These are phyloP conservation scores for Artibeus lituratus DNA, from an alignment of 2,797 vertebrate genomes.

Conservation along the genomic window DNA sequence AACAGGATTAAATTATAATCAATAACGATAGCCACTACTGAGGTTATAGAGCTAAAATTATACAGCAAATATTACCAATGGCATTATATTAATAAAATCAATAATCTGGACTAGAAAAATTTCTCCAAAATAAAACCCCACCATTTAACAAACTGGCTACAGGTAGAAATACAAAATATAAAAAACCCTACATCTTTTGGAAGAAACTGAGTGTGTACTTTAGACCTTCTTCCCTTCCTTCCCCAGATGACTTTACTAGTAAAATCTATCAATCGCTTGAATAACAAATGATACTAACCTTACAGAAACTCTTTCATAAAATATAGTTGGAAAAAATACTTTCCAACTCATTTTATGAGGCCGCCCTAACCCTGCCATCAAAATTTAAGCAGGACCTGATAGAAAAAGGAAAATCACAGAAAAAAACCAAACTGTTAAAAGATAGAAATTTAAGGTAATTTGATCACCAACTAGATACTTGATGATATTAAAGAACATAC, in stretches of 20 bases:
- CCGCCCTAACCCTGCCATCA: background rate
- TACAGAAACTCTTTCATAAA: background rate
- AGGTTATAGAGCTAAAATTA: background rate
- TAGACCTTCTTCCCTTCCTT: background rate
- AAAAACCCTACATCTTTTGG: background rate
- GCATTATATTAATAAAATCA: background rate
- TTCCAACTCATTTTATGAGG: background rate
- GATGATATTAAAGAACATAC: background rate
- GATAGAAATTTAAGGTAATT: background rate
- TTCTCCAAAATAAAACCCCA: background rate
- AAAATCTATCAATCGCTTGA: slow-evolving; percentile 2
- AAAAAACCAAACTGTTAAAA: background rate
- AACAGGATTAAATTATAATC: slow-evolving; percentile 1
- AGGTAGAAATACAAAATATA: slow-evolving; percentile 29
- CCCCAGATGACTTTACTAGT: background rate
- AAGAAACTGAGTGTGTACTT: slow-evolving; percentile 26
- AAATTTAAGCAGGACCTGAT: background rate
- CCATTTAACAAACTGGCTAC: background rate
- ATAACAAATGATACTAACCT: background rate
- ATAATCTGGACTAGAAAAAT: background rate
- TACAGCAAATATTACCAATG: background rate
- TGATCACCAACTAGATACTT: background rate
- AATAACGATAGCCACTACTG: background rate
- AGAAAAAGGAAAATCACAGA: background rate
- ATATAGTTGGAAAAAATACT: background rate